Conservation (phyloP, 2,113 vertebrate species). For the Ictalurus punctatus region DNA sequence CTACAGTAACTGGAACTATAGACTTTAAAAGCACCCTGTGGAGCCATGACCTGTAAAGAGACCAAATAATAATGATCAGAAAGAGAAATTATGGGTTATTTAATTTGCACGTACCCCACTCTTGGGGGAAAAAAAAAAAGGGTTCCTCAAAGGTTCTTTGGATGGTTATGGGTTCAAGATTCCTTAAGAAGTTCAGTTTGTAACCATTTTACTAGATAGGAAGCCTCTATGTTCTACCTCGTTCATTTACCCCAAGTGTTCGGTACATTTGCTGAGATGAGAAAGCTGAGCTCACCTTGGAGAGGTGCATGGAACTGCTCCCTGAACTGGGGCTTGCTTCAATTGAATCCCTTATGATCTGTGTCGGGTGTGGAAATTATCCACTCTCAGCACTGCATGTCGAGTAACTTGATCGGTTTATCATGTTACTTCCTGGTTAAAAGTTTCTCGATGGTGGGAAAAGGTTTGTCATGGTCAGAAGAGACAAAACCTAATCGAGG, state of each 20-base stretch:
- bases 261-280: not conserved
- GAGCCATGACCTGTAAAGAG: not conserved
- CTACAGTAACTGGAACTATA: not conserved
- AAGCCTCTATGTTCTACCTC: not conserved
- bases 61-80: not conserved
- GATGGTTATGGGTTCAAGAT: not conserved
- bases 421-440: no score
- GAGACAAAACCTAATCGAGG: not conserved
- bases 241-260: no score
- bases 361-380: no score
- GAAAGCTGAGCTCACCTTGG: not conserved
- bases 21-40: not conserved
- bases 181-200: not conserved
- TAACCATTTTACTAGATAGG: not conserved
- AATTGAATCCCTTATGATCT: no score
- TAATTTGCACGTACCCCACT: not conserved
- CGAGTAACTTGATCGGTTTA: no score
- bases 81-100: not conserved
- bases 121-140: no score
- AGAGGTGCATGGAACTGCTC: not conserved
- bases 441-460: not conserved
- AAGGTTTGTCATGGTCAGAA: not conserved
- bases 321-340: no score
- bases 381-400: no score
- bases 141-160: not conserved